phyloP scores from a whole-genome alignment of 2,888 invertebrate genomes.

The Diaprepes abbreviatus region DNA sequence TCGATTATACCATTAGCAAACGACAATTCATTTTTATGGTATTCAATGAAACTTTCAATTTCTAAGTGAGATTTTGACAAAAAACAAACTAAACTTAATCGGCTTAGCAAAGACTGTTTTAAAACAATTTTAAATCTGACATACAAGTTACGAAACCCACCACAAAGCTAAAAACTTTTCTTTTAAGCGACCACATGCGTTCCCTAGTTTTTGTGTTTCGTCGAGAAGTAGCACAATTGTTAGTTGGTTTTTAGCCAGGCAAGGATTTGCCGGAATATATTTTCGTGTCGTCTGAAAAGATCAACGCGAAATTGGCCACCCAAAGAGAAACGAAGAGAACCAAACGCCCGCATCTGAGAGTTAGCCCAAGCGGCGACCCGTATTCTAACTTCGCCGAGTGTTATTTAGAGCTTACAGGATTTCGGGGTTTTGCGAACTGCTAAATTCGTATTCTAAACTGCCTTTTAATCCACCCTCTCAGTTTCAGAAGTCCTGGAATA shows the following conservation, averaged over 20 bases:
- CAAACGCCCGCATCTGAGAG: slow-evolving; percentile 35
- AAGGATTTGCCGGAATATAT: slow-evolving; percentile 32
- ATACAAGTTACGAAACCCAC: slow-evolving; percentile 7
- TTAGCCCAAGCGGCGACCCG: slow-evolving; percentile 45
- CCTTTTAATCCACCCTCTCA: slow-evolving; percentile 49
- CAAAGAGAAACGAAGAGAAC: slow-evolving; percentile 29
- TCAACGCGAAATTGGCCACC: slow-evolving; percentile 34
- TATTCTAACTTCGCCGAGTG: slow-evolving; percentile 47
- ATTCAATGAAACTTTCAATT: slow-evolving; percentile 3
- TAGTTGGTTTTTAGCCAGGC: slow-evolving; percentile 19
- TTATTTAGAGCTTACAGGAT: slow-evolving; percentile 49
- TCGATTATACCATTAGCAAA: neutral
- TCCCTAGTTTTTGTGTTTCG: slow-evolving; percentile 30
- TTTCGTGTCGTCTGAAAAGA: slow-evolving; percentile 33
- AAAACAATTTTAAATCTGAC: slow-evolving; percentile 35
- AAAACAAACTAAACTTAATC: slow-evolving; percentile 33
- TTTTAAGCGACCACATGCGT: slow-evolving; percentile 30
- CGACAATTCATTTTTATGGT: too few relatives aligned
- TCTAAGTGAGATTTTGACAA: slow-evolving; percentile 18
- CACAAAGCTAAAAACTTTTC: slow-evolving; percentile 43
- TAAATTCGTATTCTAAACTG: slow-evolving; percentile 50
- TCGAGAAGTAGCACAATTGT: slow-evolving; percentile 13
- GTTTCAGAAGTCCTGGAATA: slow-evolving; percentile 44
- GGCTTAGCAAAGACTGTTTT: slow-evolving; percentile 30
- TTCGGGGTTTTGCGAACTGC: slow-evolving; percentile 45